Evolutionary conservation across 2,888 invertebrate species (phyloP).

Genomic region (Troglohyphantes excavatus): DNA sequence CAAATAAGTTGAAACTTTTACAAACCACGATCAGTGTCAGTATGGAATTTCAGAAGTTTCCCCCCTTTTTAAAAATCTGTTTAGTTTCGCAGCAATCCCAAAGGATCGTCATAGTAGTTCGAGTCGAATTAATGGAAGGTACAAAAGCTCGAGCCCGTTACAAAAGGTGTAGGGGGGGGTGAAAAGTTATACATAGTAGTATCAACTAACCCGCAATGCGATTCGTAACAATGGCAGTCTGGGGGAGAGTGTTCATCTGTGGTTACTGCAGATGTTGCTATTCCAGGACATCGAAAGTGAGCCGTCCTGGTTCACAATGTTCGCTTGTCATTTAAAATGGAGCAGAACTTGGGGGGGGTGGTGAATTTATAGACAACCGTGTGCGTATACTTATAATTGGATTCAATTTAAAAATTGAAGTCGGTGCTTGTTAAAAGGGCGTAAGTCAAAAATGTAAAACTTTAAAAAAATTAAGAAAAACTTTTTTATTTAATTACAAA

Average conservation of each 20-base stretch:
- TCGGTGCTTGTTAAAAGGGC: no score
- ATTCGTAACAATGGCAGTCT: slow-evolving; percentile 24
- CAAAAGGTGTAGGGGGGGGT: slow-evolving; percentile 47
- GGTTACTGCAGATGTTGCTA: slow-evolving; percentile 71
- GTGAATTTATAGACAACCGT: slow-evolving; percentile 30
- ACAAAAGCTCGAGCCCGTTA: slow-evolving; percentile 47
- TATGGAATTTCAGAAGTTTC: neutral
- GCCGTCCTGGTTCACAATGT: slow-evolving; percentile 29
- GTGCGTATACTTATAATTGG: neutral
- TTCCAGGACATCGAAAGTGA: slow-evolving; percentile 59
- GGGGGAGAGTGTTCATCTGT: slow-evolving; percentile 61
- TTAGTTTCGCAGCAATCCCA: slow-evolving; percentile 27
- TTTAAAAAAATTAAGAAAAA: no score
- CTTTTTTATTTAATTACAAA: no score
- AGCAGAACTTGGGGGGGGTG: slow-evolving; percentile 13
- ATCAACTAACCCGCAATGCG: slow-evolving; percentile 64
- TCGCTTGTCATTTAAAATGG: slow-evolving; percentile 26
- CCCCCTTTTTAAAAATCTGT: neutral
- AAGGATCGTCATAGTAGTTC: slow-evolving; percentile 21
- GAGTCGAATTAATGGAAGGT: slow-evolving; percentile 53
- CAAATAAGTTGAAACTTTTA: no score
- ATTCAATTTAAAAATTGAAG: no score
- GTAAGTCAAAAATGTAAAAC: no score
- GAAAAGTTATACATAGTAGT: slow-evolving; percentile 64
- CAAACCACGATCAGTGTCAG: no score